Evolutionary conservation across 2,113 vertebrate genomes (phyloP), one percentile per base, ranked within the genome.

Genomic region (Vanacampus margaritifer): DNA sequence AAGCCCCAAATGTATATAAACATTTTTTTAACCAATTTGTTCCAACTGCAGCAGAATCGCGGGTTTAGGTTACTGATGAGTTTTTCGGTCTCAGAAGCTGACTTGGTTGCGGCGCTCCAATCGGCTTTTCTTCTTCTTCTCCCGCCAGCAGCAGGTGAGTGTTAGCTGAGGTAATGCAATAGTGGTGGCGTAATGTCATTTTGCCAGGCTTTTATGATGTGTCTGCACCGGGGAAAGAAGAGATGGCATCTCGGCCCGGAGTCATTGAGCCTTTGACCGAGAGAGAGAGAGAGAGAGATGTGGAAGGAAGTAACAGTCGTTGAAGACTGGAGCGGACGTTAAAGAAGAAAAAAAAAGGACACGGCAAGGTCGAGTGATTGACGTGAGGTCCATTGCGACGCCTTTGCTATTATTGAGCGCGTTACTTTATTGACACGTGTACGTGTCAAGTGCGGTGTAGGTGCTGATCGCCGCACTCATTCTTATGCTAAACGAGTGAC

Each of bases 151-250:
- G 73, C 78, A 87, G 89, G 80, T 84, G 81, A 88, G 83, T 85
- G 85, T 86, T 82, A 50, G 75, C 82, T 76, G 81, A 71, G 83
- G 77, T 88, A 89, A 90, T 86, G 78, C 73, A 89, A 89, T 90
- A 84, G 82, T 84, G 79, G 75, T 81, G 82, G 78, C 86, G 72
- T 91, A 90, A 91, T 90, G 82, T 83, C 84, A 91, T 91, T 90
- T 90, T 90, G 68, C 71, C 48, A 19, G 72, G 76, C 86, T 89
- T 86, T 89, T 87, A 87, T 89, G 86, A 81, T 80, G 85, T 88
- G 85, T 87, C 88, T 89, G 87, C 64, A 39, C 79, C 79, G 71
- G 64, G 72, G 68, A 68, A 66, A 59, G 64, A 80, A 81, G 79
- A 90, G 82, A 85, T 84, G 79, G 65, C 82, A 86, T 84, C 79